These are phyloP conservation scores for Apodemus sylvaticus DNA, from an alignment of 2,113 vertebrate genomes.

Conservation along the genomic window DNA sequence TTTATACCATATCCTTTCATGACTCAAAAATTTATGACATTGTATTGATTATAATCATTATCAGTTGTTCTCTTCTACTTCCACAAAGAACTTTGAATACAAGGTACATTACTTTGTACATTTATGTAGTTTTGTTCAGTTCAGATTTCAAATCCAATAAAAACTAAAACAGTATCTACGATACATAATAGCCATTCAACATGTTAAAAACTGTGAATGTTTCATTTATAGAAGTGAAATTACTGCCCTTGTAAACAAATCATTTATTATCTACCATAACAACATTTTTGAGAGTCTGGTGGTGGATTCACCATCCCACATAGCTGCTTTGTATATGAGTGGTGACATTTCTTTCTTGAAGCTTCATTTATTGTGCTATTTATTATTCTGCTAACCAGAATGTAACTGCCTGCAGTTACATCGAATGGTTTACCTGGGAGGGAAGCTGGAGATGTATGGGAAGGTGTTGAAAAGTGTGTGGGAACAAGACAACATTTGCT, in stretches of 20 bases:
- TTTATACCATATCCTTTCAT: not conserved
- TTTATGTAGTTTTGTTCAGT: not conserved
- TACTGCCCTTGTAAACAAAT: not conserved
- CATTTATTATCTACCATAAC: not conserved
- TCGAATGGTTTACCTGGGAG: too few relatives aligned
- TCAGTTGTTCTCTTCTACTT: not conserved
- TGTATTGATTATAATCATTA: not conserved
- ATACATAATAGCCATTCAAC: not conserved
- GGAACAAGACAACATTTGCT: too few relatives aligned
- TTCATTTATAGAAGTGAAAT: not conserved
- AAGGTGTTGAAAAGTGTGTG: too few relatives aligned
- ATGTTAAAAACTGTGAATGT: not conserved
- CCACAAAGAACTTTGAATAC: not conserved
- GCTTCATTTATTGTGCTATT: not conserved
- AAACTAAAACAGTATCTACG: not conserved
- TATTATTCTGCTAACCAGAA: not conserved
- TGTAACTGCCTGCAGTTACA: too few relatives aligned
- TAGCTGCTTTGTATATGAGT: not conserved
- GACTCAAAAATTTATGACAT: not conserved
- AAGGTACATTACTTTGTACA: accelerated
- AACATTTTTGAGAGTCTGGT: not conserved
- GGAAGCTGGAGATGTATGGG: too few relatives aligned
- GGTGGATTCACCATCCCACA: not conserved
- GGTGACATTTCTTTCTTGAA: not conserved
- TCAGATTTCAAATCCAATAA: slow-evolving; percentile 14